phyloP scores from a whole-genome alignment of 2,113 vertebrate species.

The Clarias macrocephalus region DNA sequence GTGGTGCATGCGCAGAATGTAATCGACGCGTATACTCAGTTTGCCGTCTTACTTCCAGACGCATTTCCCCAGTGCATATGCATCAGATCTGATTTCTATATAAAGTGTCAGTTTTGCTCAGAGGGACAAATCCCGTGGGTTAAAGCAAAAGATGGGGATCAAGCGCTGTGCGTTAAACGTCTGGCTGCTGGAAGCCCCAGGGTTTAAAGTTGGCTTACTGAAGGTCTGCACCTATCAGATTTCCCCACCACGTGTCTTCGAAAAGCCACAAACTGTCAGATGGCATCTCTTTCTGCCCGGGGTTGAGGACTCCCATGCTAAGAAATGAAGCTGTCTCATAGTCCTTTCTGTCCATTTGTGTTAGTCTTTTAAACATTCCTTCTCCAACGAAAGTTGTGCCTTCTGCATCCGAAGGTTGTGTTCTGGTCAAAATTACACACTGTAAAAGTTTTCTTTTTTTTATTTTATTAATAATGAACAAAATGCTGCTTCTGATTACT shows the following conservation, averaged over 20 bases:
- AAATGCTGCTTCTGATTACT: background rate
- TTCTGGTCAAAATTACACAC: background rate
- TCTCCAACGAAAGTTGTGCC: background rate
- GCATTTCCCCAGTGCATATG: background rate
- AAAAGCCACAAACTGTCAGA: constrained; percentile 58
- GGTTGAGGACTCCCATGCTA: constrained; percentile 33
- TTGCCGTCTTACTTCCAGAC: background rate
- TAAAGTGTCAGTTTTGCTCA: background rate
- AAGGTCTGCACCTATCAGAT: constrained; percentile 57
- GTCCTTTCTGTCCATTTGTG: constrained; percentile 32
- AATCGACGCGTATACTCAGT: background rate
- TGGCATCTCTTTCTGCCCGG: constrained; percentile 40
- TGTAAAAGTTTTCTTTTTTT: background rate
- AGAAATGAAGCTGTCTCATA: constrained; percentile 34
- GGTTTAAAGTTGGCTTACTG: constrained; percentile 52
- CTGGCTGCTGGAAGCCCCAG: constrained; percentile 50
- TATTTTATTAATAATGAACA: background rate
- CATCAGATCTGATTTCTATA: background rate
- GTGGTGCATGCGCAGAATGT: no score
- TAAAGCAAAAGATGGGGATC: constrained; percentile 34
- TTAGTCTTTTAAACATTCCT: constrained; percentile 1
- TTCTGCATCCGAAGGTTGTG: background rate
- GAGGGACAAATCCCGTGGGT: constrained; percentile 11
- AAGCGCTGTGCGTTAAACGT: constrained; percentile 48
- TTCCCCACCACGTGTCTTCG: constrained; percentile 48